These are phyloP conservation scores for Scolopax bukidnonensis DNA, from an alignment of 2,797 vertebrate species.

Conservation along the genomic window DNA sequence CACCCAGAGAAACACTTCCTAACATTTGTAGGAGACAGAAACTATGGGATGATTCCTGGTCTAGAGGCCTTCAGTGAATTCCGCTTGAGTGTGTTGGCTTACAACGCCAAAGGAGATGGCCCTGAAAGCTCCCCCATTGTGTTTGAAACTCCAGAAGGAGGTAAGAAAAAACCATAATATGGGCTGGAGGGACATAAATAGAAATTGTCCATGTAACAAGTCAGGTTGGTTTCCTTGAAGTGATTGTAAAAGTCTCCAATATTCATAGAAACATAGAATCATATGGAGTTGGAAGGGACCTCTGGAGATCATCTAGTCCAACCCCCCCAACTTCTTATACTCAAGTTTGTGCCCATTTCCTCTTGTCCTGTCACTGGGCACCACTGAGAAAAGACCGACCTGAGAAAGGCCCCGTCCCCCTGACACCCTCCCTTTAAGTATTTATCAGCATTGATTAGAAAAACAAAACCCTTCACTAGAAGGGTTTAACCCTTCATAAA, in stretches of 20 bases:
- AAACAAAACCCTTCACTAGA: too few relatives aligned
- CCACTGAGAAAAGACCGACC: too few relatives aligned
- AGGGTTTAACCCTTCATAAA: too few relatives aligned
- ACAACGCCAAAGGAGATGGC: conserved; percentile 90
- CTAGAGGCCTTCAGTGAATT: conserved; percentile 93
- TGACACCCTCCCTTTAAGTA: too few relatives aligned
- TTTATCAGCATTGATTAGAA: too few relatives aligned
- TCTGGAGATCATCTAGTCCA: too few relatives aligned
- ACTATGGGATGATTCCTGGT: conserved; percentile 82
- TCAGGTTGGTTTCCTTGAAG: not conserved
- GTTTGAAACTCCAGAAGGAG: conserved; percentile 96
- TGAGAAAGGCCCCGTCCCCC: too few relatives aligned
- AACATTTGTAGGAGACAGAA: conserved; percentile 84
- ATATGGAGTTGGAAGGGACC: too few relatives aligned
- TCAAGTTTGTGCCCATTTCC: too few relatives aligned
- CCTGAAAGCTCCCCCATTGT: conserved; percentile 87
- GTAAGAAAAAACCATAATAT: conserved; percentile 73
- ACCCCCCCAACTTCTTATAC: too few relatives aligned
- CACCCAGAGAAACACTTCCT: conserved; percentile 85
- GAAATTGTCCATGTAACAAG: not conserved
- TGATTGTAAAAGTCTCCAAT: not conserved
- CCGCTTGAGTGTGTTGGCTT: conserved; percentile 88
- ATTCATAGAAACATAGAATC: not conserved
- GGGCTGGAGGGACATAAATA: not conserved
- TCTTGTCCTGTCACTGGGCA: too few relatives aligned